A percentile compares a stretch with the other conserved stretches of the same genome.
phyloP scores from a whole-genome alignment of 2,797 vertebrate species.

The Pantherophis vulpinus region DNA sequence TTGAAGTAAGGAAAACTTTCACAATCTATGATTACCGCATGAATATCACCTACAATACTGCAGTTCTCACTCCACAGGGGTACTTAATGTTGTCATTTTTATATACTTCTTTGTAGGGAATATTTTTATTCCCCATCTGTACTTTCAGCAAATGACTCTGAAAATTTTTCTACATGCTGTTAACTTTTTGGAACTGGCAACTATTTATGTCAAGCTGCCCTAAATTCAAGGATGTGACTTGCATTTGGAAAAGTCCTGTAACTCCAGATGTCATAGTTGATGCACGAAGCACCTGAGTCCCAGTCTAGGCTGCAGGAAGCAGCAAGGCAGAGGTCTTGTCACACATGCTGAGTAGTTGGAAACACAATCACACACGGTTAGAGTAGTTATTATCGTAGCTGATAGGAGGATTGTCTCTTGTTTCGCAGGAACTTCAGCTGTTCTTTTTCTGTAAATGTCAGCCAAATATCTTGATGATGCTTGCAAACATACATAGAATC shows the following conservation, averaged over 20 bases:
- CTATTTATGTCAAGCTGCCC: conserved; percentile 38
- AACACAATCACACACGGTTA: conserved; percentile 59
- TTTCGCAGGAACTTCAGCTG: conserved; percentile 70
- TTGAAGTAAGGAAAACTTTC: conserved; percentile 9
- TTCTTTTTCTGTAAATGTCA: conserved; percentile 51
- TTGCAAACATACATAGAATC: conserved; percentile 20
- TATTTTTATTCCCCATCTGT: conserved; percentile 35
- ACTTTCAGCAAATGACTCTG: conserved; percentile 27
- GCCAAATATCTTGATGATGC: conserved; percentile 60
- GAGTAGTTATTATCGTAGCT: conserved; percentile 50
- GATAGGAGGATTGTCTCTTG: conserved; percentile 61
- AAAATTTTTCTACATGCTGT: conserved; percentile 22
- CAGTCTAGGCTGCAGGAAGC: conserved; percentile 56
- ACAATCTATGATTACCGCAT: background rate
- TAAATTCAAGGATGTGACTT: conserved; percentile 44
- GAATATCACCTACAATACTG: background rate
- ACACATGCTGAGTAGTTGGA: conserved; percentile 61
- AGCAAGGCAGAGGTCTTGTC: conserved; percentile 61
- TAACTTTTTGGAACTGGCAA: conserved; percentile 45
- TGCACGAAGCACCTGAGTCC: conserved; percentile 59
- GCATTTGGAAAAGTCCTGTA: conserved; percentile 31
- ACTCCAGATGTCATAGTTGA: conserved; percentile 55
- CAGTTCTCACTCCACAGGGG: conserved; percentile 20
- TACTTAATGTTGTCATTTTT: conserved; percentile 9
- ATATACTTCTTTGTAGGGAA: conserved; percentile 12